Conservation (phyloP, 2,113 vertebrate genomes). For the Anolis carolinensis region DNA sequence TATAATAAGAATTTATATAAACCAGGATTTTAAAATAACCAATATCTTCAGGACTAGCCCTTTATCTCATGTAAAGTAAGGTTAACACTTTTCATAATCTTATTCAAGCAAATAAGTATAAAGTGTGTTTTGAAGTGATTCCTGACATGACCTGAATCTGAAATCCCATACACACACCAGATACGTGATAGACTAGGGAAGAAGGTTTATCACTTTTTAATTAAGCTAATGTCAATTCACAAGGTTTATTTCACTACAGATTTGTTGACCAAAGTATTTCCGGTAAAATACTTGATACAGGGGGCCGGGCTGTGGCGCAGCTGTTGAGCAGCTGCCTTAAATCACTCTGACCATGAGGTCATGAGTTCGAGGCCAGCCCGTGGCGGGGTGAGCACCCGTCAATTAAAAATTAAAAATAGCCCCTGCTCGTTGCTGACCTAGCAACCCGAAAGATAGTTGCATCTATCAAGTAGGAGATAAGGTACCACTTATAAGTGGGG, state of each 20-base stretch:
- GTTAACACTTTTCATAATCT: conserved; percentile 7
- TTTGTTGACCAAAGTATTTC: conserved; percentile 65
- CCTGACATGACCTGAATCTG: conserved; percentile 6
- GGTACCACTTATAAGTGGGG: too few relatives aligned
- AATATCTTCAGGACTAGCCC: not conserved
- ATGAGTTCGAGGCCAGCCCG: too few relatives aligned
- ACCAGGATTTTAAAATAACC: not conserved
- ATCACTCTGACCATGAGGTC: too few relatives aligned
- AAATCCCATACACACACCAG: conserved; percentile 24
- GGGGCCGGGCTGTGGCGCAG: too few relatives aligned
- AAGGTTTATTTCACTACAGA: conserved; percentile 62
- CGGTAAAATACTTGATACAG: conserved; percentile 40
- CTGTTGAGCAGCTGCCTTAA: too few relatives aligned
- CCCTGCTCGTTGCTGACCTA: too few relatives aligned
- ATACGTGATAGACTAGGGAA: conserved; percentile 55
- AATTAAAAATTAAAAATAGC: too few relatives aligned
- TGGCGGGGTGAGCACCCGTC: too few relatives aligned
- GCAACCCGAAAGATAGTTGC: too few relatives aligned
- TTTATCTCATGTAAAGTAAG: not conserved
- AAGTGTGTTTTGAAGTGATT: conserved; percentile 34
- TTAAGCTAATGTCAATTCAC: conserved; percentile 56
- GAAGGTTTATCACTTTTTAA: conserved; percentile 68
- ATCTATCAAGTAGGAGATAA: too few relatives aligned
- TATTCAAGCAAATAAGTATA: conserved; percentile 1
- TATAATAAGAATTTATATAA: not conserved